Conservation (phyloP, 2,888 invertebrate species). For the Pollenia angustigena region DNA sequence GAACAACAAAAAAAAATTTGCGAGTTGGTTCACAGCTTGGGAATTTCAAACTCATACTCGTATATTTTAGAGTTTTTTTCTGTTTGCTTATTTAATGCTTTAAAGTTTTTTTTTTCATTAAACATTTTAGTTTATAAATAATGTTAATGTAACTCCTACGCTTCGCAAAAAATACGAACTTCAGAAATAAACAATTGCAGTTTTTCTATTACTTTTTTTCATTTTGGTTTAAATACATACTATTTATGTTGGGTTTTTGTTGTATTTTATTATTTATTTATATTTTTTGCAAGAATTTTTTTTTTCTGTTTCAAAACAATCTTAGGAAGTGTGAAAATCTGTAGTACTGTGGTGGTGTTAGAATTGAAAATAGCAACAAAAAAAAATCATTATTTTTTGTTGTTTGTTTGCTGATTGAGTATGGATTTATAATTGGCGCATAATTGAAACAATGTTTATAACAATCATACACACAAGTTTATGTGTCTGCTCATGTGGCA, state of each 20-base stretch:
- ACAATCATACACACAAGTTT: constrained; percentile 18
- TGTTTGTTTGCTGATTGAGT: constrained; percentile 39
- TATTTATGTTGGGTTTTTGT: constrained; percentile 41
- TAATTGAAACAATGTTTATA: constrained; percentile 67
- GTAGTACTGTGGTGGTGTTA: constrained; percentile 44
- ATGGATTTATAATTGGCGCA: constrained; percentile 69
- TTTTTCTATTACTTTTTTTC: not conserved
- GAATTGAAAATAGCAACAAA: constrained; percentile 15
- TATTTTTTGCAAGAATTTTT: not conserved
- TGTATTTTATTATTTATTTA: not conserved
- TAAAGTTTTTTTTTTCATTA: constrained; percentile 14
- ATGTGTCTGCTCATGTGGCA: not conserved
- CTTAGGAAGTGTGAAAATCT: constrained; percentile 70
- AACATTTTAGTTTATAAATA: constrained; percentile 67
- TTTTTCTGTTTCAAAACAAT: constrained; percentile 21
- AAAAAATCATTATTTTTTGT: not conserved
- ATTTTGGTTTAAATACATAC: constrained; percentile 47
- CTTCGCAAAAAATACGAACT: constrained; percentile 16
- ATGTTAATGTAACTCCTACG: constrained; percentile 69
- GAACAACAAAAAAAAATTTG: constrained; percentile 7
- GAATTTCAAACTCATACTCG: constrained; percentile 47
- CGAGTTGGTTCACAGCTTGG: constrained; percentile 37
- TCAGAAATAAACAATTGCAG: constrained; percentile 18
- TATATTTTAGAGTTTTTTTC: constrained; percentile 10
- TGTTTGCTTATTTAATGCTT: constrained; percentile 16